Conservation (phyloP, 2,888 invertebrate genomes). For the Melanophora roralis region DNA sequence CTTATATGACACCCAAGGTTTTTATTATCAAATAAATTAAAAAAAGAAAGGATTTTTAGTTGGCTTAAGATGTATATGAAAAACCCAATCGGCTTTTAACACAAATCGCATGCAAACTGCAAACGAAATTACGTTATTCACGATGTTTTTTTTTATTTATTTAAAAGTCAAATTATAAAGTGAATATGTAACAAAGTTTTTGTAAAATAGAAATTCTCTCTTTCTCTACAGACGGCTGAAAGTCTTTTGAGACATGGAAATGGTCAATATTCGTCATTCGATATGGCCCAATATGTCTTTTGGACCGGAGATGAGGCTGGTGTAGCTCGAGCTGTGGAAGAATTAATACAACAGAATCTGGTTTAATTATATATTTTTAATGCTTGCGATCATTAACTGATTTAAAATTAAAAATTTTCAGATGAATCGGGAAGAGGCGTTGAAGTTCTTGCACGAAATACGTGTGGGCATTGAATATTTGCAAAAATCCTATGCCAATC, state of each 20-base stretch:
- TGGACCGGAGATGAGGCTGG: conserved; percentile 90
- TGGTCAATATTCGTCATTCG: conserved; percentile 85
- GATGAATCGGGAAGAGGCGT: conserved; percentile 87
- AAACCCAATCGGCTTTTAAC: conserved; percentile 52
- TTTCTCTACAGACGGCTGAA: conserved; percentile 77
- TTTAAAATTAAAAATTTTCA: conserved; percentile 69
- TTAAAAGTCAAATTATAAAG: background rate
- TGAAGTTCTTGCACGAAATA: conserved; percentile 86
- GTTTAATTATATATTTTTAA: conserved; percentile 74
- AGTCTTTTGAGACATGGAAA: conserved; percentile 78
- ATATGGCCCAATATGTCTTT: conserved; percentile 89
- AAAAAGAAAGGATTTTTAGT: conserved; percentile 54
- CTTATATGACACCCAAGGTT: conserved; percentile 74
- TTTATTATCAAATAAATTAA: conserved; percentile 63
- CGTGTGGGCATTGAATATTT: conserved; percentile 85
- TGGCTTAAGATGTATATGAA: conserved; percentile 54
- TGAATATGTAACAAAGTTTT: background rate
- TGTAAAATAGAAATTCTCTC: background rate
- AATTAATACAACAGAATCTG: conserved; percentile 86
- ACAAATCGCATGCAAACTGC: conserved; percentile 13
- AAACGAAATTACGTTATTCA: conserved; percentile 49
- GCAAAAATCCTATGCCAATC: conserved; percentile 78
- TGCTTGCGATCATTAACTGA: background rate
- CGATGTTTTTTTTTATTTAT: conserved; percentile 7
- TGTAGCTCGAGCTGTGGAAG: conserved; percentile 86